A percentile compares a stretch with the other conserved stretches of the same genome.
phyloP scores from a whole-genome alignment of 2,113 vertebrate genomes.

The Sylvilagus bachmani region DNA sequence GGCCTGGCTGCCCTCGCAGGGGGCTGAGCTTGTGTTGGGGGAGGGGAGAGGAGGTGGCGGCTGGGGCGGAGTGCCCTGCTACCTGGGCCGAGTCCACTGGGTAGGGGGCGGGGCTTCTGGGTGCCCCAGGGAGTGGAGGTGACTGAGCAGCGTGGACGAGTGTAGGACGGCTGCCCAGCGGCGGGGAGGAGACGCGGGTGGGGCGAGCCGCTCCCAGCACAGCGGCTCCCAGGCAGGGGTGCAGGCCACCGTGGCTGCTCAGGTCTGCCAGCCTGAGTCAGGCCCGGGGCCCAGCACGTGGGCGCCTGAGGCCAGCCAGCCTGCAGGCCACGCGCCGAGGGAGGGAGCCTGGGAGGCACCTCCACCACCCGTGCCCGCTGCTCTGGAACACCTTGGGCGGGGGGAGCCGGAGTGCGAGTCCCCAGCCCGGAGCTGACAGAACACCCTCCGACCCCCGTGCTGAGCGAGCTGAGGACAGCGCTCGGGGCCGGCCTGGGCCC shows the following conservation, averaged over 20 bases:
- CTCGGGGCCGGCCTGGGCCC: too few species aligned
- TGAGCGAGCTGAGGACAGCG: accelerated
- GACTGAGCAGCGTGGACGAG: too few species aligned
- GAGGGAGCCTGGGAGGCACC: neutral
- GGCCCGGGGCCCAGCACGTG: neutral
- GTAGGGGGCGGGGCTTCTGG: too few species aligned
- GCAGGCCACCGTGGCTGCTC: neutral
- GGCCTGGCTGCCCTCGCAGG: too few species aligned
- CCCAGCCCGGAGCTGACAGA: neutral
- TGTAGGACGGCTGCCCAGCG: neutral
- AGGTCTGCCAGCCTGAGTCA: conserved; percentile 83
- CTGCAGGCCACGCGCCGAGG: conserved; percentile 85
- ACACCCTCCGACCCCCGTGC: accelerated
- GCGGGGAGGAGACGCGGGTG: neutral
- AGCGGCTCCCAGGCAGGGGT: neutral
- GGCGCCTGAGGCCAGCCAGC: conserved; percentile 93
- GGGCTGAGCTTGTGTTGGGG: too few species aligned
- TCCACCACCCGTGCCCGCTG: too few species aligned
- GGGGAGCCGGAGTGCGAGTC: too few species aligned
- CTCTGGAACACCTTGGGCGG: too few species aligned
- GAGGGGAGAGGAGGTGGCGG: too few species aligned
- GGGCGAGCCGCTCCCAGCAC: neutral
- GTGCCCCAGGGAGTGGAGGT: too few species aligned
- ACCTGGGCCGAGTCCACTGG: too few species aligned
- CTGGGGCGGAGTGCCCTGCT: too few species aligned